phyloP scores from a whole-genome alignment of 2,797 vertebrate species.

The Florisuga fusca region DNA sequence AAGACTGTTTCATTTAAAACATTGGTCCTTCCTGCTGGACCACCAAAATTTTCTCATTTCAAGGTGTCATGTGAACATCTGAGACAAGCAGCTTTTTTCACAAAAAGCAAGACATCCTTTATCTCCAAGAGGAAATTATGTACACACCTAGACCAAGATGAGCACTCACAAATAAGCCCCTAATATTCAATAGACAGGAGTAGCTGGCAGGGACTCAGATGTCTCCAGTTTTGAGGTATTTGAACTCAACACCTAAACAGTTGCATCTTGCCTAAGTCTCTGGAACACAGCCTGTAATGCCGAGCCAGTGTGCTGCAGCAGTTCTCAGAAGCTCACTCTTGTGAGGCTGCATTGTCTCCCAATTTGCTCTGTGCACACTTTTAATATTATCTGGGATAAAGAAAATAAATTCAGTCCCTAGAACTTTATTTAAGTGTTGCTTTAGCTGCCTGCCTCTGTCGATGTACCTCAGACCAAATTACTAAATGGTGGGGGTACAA shows the following conservation, averaged over 20 bases:
- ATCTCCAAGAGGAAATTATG: accelerated
- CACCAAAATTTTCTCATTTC: not conserved
- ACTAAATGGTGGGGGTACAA: not conserved
- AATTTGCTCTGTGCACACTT: not conserved
- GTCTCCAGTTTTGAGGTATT: not conserved
- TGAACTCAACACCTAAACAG: not conserved
- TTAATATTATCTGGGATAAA: not conserved
- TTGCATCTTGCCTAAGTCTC: not conserved
- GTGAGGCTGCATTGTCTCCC: not conserved
- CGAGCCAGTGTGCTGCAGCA: not conserved
- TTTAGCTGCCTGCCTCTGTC: not conserved
- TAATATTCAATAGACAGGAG: not conserved
- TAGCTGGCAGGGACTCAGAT: not conserved
- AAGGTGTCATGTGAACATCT: not conserved
- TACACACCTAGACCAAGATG: not conserved
- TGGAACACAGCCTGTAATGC: not conserved
- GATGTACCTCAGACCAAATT: not conserved
- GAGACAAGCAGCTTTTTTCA: not conserved
- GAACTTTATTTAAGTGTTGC: not conserved
- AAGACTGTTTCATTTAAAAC: not conserved
- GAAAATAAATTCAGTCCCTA: not conserved
- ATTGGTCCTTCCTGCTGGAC: not conserved
- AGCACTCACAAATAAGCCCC: not conserved
- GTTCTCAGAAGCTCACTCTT: not conserved
- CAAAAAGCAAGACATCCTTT: not conserved